Percentiles rank a stretch among this genome's conserved stretches.
Conservation (phyloP, 2,113 vertebrate genomes). For the Anser brachyrhynchus region DNA sequence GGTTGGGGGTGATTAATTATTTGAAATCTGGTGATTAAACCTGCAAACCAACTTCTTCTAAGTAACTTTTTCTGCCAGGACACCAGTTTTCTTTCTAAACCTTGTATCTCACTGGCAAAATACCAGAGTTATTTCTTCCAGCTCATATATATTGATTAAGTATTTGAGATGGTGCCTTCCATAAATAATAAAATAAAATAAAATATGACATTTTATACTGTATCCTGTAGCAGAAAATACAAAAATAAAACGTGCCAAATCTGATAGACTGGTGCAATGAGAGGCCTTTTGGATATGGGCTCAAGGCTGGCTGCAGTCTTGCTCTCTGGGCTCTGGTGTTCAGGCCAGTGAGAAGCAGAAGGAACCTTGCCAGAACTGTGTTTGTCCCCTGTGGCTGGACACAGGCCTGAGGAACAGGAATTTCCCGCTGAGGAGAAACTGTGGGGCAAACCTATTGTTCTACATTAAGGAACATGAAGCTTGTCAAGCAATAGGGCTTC, state of each 20-base stretch:
- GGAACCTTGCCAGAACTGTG: not conserved
- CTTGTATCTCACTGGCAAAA: not conserved
- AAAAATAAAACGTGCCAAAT: not conserved
- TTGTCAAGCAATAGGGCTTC: not conserved
- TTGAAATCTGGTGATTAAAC: not conserved
- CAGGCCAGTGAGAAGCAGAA: not conserved
- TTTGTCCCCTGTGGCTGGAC: not conserved
- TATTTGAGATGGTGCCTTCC: not conserved
- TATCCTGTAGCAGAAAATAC: not conserved
- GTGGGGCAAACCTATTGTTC: not conserved
- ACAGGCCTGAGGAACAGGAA: accelerated
- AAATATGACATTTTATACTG: not conserved
- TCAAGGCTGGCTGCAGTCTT: not conserved
- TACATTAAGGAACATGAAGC: not conserved
- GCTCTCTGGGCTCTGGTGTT: not conserved
- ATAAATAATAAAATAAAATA: not conserved
- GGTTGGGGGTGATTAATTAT: not conserved
- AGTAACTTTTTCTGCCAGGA: conserved; percentile 17
- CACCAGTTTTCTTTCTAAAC: conserved; percentile 12
- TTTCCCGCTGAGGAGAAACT: not conserved
- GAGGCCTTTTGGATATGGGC: not conserved
- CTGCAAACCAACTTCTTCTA: not conserved
- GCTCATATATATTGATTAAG: conserved; percentile 15
- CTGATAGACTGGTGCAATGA: not conserved
- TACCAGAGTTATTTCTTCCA: not conserved